Percentiles rank a stretch among this genome's conserved stretches.
Conservation (phyloP, 1,140 invertebrate genomes). For the Delia radicum region DNA sequence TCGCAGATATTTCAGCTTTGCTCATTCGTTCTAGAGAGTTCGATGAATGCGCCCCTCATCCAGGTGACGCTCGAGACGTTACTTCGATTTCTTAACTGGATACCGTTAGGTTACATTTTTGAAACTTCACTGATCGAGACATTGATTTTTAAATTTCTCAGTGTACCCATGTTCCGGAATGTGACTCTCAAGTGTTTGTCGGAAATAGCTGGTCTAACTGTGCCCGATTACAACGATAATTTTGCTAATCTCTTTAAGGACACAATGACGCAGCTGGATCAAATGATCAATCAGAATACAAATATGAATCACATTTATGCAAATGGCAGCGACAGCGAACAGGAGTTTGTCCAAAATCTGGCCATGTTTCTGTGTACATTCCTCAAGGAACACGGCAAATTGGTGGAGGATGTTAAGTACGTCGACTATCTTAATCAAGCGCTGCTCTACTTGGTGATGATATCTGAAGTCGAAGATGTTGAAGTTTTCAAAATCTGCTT, state of each 20-base stretch:
- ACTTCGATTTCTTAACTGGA: slow-evolving; percentile 98
- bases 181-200: slow-evolving; percentile 97
- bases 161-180: slow-evolving; percentile 97
- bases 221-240: slow-evolving; percentile 88
- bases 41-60: slow-evolving; percentile 92
- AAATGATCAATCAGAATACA: slow-evolving; percentile 87
- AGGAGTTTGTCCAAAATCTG: slow-evolving; percentile 98
- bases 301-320: slow-evolving; percentile 94
- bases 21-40: slow-evolving; percentile 97
- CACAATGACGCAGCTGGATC: slow-evolving; percentile 87
- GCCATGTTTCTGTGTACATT: slow-evolving; percentile 97
- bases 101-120: slow-evolving; percentile 98
- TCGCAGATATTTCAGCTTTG: slow-evolving; percentile 97
- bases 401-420: slow-evolving; percentile 80
- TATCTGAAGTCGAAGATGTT: slow-evolving; percentile 98
- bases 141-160: slow-evolving; percentile 95
- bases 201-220: slow-evolving; percentile 91
- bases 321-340: slow-evolving; percentile 91
- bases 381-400: slow-evolving; percentile 89
- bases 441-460: slow-evolving; percentile 90
- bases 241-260: slow-evolving; percentile 87
- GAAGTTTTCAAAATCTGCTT: slow-evolving; percentile 99
- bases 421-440: slow-evolving; percentile 77
- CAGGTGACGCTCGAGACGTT: slow-evolving; percentile 94
- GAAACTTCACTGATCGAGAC: slow-evolving; percentile 96